Conservation (phyloP, 2,797 vertebrate species). For the Chelidonichthys spinosus region DNA sequence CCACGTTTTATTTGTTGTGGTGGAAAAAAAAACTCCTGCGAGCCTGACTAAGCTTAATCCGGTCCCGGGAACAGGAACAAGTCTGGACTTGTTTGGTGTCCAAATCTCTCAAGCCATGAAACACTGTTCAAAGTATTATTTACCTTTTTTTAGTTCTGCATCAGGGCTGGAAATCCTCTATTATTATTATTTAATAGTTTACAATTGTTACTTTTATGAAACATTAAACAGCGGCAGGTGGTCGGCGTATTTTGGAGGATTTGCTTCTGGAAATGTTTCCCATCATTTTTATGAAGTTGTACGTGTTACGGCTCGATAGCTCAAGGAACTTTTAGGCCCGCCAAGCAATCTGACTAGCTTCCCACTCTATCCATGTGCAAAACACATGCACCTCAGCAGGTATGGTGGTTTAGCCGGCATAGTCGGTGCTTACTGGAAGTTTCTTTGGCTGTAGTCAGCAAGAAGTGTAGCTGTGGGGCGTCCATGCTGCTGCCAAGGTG, state of each 20-base stretch:
- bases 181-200: constrained; percentile 19
- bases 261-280: constrained; percentile 1
- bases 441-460: constrained; percentile 35
- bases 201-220: constrained; percentile 25
- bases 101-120: constrained; percentile 44
- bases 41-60: constrained; percentile 58
- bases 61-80: constrained; percentile 55
- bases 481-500: constrained; percentile 13
- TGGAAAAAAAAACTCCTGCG: constrained; percentile 55
- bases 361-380: constrained; percentile 12
- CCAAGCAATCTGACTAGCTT: background rate
- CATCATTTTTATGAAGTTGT: background rate
- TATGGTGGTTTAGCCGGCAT: constrained; percentile 6
- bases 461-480: constrained; percentile 25
- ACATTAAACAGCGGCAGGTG: constrained; percentile 14
- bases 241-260: constrained; percentile 3
- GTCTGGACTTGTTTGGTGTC: constrained; percentile 67
- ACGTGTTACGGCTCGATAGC: background rate
- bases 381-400: constrained; percentile 14
- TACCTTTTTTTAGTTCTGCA: too few species aligned
- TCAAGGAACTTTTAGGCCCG: constrained; percentile 39
- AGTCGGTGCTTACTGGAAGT: constrained; percentile 24
- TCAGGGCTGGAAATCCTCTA: constrained; percentile 23
- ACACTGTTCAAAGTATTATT: constrained; percentile 25
- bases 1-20: constrained; percentile 48